Evolutionary conservation across 2,797 vertebrate genomes (phyloP).

Genomic region (Chelon auratus): DNA sequence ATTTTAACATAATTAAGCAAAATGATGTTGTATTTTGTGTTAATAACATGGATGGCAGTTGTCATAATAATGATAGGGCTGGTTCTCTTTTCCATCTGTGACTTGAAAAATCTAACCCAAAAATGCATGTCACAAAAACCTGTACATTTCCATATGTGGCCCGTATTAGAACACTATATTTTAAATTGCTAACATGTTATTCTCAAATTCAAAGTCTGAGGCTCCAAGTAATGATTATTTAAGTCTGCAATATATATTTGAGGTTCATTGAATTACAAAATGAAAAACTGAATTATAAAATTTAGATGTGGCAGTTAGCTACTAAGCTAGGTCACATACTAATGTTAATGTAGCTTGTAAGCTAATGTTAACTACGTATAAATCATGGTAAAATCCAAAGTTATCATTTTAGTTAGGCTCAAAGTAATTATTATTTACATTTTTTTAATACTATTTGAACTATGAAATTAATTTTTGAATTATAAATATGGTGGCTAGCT

Average conservation of each 20-base stretch:
- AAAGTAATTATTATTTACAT: no score
- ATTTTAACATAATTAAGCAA: constrained; percentile 10
- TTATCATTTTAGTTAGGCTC: no score
- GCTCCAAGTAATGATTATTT: not conserved
- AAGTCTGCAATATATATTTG: not conserved
- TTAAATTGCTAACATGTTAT: not conserved
- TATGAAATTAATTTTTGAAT: no score
- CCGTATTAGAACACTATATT: not conserved
- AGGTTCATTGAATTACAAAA: no score
- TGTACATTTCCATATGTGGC: not conserved
- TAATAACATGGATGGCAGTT: not conserved
- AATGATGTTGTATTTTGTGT: constrained; percentile 3
- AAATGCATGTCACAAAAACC: not conserved
- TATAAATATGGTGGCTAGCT: no score
- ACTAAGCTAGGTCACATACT: no score
- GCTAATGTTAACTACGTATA: no score
- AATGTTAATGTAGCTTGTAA: no score
- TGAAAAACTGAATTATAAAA: no score
- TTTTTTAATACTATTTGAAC: no score
- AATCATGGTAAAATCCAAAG: no score
- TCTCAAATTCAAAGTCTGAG: not conserved
- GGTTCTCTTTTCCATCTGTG: not conserved
- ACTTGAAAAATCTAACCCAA: not conserved
- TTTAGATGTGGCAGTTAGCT: no score
- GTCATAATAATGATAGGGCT: constrained; percentile 15